These are phyloP conservation scores for Polyommatus iphigenia DNA, from an alignment of 2,888 invertebrate species.

Conservation along the genomic window DNA sequence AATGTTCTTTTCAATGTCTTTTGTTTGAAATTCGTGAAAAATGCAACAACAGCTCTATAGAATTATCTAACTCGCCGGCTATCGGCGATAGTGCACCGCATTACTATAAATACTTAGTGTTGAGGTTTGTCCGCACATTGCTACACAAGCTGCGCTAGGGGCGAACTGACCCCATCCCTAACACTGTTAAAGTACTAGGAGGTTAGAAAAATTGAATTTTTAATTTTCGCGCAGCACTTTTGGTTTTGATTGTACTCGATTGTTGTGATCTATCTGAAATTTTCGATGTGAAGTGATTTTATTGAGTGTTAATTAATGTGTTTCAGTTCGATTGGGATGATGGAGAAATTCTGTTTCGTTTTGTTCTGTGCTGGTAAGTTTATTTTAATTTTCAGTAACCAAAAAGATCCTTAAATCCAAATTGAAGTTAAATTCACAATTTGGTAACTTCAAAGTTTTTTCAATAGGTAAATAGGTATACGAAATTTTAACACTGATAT, in stretches of 20 bases:
- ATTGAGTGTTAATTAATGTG: slow-evolving; percentile 51
- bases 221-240: slow-evolving; percentile 12
- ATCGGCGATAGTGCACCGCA: slow-evolving; percentile 41
- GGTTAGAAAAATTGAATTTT: slow-evolving; percentile 49
- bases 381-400: not conserved
- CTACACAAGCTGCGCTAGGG: slow-evolving; percentile 64
- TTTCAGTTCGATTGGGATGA: slow-evolving; percentile 47
- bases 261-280: not conserved
- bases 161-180: slow-evolving; percentile 55
- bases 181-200: slow-evolving; percentile 70
- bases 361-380: slow-evolving; percentile 67
- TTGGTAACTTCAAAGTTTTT: not conserved
- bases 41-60: slow-evolving; percentile 52
- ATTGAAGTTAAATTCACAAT: too few relatives aligned
- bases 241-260: not conserved
- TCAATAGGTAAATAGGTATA: too few relatives aligned
- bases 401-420: not conserved
- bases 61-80: slow-evolving; percentile 47
- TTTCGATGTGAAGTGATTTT: slow-evolving; percentile 39
- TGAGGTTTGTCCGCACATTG: slow-evolving; percentile 59
- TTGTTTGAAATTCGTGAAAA: slow-evolving; percentile 36
- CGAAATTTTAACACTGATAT: not conserved
- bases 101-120: slow-evolving; percentile 70
- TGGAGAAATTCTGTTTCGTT: slow-evolving; percentile 63
- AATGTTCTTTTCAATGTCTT: slow-evolving; percentile 24